Evolutionary conservation across 1,140 invertebrate genomes (phyloP), one percentile per base, ranked within the genome.

Genomic region (Drosophila sp.): DNA sequence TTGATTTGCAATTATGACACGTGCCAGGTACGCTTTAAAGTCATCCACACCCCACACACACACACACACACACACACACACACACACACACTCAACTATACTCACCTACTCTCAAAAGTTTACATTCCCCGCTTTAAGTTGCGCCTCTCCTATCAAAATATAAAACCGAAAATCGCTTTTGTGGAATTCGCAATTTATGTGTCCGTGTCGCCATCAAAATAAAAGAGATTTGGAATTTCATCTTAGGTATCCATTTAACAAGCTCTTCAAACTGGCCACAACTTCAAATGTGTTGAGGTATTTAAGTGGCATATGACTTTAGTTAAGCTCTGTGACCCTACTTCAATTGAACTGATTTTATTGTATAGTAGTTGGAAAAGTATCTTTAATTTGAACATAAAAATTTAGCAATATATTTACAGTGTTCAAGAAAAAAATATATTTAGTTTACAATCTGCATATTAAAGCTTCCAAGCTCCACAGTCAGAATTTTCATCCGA

Each of bases 1-100:
- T 86, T 89, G 82, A 86, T 86, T 87, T 86, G 82, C 83, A 87
- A 87, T 86, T 86, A 87, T 79, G 82, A 84, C 73, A 82, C 79
- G 83, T 87, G 82, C 79, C 58, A 66, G 58, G 63, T 67, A 62
- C 45, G 48, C 40, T 56, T 58, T 64, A 75, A 62, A 76, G 41
- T 38, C 53, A 29, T 50, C 38, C 8, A 34, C 27, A 45, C 56
- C 43, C n/a, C 59, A 46, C 8, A 34, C 27, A 45, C 56, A 51
- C n/a, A 43, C 54, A 59, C 13, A 25, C 34, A 64, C 21, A 45
- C 16, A 63, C 34, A 41, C 38, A 51, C 36, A 43, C 7, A 11
- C 14, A 21, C 13, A 18, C n/a, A 18, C 38, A 41, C 4, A 8
- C 25, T 27, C 21, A 13, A 2, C 25, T 41, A 9, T 27, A 21